Conservation (phyloP, 2,113 vertebrate species). For the Puffinus mauretanicus region DNA sequence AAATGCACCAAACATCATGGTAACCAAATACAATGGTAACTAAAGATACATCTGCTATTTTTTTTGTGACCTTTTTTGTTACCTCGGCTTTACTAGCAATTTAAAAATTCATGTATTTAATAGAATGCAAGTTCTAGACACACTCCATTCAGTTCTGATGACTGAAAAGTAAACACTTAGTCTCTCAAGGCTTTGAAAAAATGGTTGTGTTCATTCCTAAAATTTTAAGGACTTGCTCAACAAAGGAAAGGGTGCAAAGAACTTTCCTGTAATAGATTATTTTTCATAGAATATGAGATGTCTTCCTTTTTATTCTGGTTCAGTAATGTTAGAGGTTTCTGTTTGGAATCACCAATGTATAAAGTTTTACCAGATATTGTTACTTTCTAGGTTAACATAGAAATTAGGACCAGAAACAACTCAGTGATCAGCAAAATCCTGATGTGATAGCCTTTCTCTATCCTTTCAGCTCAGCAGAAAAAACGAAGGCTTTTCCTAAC, state of each 20-base stretch:
- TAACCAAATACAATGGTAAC: not conserved
- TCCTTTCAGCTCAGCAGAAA: not conserved
- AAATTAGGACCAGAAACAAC: not conserved
- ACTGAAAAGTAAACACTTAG: not conserved
- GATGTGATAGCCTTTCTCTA: not conserved
- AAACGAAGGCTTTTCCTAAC: not conserved
- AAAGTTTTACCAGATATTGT: not conserved
- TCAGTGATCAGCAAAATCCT: not conserved
- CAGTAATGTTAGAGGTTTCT: not conserved
- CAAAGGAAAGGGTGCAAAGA: not conserved
- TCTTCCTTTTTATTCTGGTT: not conserved
- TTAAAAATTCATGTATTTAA: not conserved
- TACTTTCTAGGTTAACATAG: not conserved
- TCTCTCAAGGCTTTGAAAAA: not conserved
- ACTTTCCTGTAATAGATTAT: not conserved
- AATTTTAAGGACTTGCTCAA: not conserved
- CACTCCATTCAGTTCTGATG: not conserved
- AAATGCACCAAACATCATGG: not conserved
- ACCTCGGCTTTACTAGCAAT: not conserved
- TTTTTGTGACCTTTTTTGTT: not conserved
- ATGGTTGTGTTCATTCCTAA: not conserved
- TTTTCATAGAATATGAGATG: not conserved
- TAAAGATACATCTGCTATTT: not conserved
- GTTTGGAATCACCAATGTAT: not conserved
- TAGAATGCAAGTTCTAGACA: not conserved